A percentile compares a stretch with the other conserved stretches of the same genome.
phyloP scores from a whole-genome alignment of 2,888 invertebrate genomes.

The Onchidella celtica region DNA sequence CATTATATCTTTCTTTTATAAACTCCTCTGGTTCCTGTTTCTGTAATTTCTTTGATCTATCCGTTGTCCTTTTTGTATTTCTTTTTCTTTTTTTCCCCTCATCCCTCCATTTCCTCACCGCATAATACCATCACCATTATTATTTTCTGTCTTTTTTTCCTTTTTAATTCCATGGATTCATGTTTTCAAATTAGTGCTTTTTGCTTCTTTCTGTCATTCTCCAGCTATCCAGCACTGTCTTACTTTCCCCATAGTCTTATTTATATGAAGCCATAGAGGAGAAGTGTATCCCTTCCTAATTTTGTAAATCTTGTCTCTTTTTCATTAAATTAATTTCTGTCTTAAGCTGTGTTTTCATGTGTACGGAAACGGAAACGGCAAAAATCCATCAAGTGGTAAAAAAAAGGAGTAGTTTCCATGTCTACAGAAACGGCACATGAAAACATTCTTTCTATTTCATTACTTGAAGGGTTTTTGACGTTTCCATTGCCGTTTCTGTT shows the following conservation, averaged over 20 bases:
- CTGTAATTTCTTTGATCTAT: neutral
- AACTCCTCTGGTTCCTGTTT: neutral
- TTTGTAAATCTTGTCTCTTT: neutral
- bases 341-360: no score
- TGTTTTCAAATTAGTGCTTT: no score
- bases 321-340: no score
- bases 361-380: no score
- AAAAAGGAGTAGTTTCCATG: no score
- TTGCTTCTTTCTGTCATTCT: neutral
- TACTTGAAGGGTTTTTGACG: no score
- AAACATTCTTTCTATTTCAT: no score
- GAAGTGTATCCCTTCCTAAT: no score
- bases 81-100: slow-evolving; percentile 1
- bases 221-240: neutral
- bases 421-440: no score
- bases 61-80: neutral
- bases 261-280: neutral
- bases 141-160: neutral
- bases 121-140: neutral
- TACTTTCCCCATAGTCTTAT: neutral
- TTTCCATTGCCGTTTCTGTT: no score
- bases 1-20: neutral
- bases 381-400: no score
- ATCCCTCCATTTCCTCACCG: neutral
- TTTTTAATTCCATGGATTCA: neutral